phyloP scores from a whole-genome alignment of 2,888 invertebrate species.

The Amblyteles armatorius region DNA sequence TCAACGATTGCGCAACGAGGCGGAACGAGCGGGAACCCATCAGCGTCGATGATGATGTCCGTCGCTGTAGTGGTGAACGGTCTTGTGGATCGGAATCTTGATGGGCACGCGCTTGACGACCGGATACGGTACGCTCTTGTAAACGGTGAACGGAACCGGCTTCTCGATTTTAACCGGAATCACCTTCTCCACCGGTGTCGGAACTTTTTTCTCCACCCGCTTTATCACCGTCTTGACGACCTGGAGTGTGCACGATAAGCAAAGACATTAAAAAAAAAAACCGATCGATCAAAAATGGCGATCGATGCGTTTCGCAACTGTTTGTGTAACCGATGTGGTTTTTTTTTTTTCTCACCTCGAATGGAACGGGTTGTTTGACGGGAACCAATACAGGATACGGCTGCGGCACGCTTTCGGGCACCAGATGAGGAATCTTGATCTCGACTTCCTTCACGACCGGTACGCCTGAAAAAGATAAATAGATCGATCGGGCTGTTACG shows the following conservation, averaged over 20 bases:
- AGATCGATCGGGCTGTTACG: neutral
- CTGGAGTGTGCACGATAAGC: constrained; percentile 60
- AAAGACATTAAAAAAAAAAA: neutral
- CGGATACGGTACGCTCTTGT: constrained; percentile 88
- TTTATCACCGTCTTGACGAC: constrained; percentile 75
- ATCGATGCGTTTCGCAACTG: neutral
- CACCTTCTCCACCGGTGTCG: constrained; percentile 89
- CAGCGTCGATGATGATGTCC: constrained; percentile 34
- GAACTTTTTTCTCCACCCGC: constrained; percentile 82
- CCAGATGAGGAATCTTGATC: constrained; percentile 86
- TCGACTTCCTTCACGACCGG: constrained; percentile 87
- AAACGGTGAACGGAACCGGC: constrained; percentile 89
- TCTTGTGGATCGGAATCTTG: constrained; percentile 89
- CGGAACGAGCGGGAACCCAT: neutral
- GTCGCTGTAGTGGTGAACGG: constrained; percentile 87
- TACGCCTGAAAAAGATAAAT: constrained; percentile 79
- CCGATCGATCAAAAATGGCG: neutral
- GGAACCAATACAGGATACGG: constrained; percentile 89
- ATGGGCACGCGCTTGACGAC: constrained; percentile 89
- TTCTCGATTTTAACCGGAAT: constrained; percentile 89
- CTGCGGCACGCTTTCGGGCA: constrained; percentile 86
- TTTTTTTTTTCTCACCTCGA: constrained; percentile 68
- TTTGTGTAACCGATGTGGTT: neutral
- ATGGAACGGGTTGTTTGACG: constrained; percentile 87
- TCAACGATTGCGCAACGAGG: constrained; percentile 41